These are phyloP conservation scores for Campoletis raptor DNA, from an alignment of 2,888 invertebrate genomes.

Conservation along the genomic window DNA sequence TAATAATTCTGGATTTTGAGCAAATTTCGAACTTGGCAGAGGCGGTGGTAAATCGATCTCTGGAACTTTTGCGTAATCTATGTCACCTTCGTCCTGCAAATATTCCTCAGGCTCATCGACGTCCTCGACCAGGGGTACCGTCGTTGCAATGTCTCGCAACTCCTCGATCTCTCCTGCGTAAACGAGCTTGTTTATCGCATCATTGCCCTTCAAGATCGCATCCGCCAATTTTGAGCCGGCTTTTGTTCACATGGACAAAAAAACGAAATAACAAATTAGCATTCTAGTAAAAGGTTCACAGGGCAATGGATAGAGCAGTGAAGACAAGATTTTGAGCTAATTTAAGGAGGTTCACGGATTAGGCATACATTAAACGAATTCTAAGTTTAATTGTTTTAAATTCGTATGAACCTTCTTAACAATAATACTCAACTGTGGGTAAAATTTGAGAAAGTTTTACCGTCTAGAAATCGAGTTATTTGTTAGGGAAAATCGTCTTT, in stretches of 20 bases:
- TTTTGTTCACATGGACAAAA: constrained; percentile 77
- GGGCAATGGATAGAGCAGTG: background rate
- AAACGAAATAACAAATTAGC: background rate
- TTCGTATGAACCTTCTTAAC: no score
- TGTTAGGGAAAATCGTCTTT: no score
- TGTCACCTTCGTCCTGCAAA: constrained; percentile 85
- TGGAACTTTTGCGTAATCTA: constrained; percentile 82
- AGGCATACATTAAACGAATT: no score
- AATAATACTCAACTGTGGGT: no score
- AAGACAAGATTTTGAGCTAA: no score
- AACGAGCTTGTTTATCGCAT: constrained; percentile 91
- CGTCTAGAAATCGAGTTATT: no score
- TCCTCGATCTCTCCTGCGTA: constrained; percentile 94
- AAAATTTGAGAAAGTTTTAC: no score
- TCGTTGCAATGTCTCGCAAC: constrained; percentile 91
- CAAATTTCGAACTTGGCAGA: constrained; percentile 84
- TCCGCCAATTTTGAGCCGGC: constrained; percentile 91
- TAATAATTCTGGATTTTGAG: constrained; percentile 82
- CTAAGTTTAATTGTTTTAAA: no score
- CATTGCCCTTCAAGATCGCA: constrained; percentile 91
- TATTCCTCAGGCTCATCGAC: constrained; percentile 84
- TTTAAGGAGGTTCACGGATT: no score
- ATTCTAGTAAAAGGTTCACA: background rate
- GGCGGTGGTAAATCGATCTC: constrained; percentile 83
- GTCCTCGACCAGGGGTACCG: constrained; percentile 87